phyloP scores from a whole-genome alignment of 2,888 invertebrate genomes.

The Pinctada fucata region DNA sequence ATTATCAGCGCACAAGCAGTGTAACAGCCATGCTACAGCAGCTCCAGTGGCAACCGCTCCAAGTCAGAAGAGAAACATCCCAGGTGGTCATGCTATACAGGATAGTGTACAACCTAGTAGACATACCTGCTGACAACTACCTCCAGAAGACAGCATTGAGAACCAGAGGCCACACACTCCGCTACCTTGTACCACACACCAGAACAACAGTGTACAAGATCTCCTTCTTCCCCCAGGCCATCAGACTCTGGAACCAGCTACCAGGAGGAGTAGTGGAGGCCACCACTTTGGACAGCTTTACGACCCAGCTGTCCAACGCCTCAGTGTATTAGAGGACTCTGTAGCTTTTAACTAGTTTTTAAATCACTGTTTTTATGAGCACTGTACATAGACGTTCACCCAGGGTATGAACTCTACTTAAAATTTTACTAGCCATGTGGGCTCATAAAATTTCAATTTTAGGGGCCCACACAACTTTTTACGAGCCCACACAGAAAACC shows the following conservation, averaged over 20 bases:
- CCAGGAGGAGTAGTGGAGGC: conserved; percentile 19
- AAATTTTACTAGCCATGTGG: no score
- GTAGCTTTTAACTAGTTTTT: conserved; percentile 2
- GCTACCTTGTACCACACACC: conserved; percentile 7
- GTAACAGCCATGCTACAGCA: conserved; percentile 1
- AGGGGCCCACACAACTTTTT: no score
- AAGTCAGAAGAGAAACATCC: conserved; percentile 6
- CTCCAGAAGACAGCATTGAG: neutral
- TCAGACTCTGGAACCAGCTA: neutral
- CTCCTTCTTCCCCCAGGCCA: conserved; percentile 10
- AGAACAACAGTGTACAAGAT: conserved; percentile 6
- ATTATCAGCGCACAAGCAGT: neutral
- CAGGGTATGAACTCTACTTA: no score
- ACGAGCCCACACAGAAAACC: no score
- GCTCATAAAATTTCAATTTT: no score
- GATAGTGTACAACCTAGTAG: conserved; percentile 13
- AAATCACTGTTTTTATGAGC: neutral
- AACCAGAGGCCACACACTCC: conserved; percentile 10
- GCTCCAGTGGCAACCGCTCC: conserved; percentile 9
- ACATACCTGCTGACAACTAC: conserved; percentile 5
- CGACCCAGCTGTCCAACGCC: conserved; percentile 3
- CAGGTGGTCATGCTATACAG: conserved; percentile 8
- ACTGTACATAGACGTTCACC: conserved; percentile 1
- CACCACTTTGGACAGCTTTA: neutral
- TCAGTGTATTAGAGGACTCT: neutral